phyloP scores from a whole-genome alignment of 30 jellyfish, hydroid and myxozoan species.

The Aurelia sp. region DNA sequence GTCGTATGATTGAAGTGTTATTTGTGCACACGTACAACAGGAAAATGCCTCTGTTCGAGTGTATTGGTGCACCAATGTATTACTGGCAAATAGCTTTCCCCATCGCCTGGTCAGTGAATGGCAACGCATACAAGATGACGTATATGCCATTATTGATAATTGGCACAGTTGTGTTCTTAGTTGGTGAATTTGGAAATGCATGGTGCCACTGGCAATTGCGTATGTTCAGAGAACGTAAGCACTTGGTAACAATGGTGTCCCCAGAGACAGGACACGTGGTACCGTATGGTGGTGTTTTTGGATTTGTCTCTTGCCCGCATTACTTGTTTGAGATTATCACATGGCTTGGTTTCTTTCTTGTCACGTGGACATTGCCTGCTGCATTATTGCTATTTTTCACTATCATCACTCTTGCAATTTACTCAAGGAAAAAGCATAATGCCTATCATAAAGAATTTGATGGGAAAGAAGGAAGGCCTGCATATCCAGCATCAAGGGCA shows the following conservation, averaged over 20 bases:
- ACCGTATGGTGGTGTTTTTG: slow-evolving; percentile 72
- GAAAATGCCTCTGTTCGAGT: slow-evolving; percentile 79
- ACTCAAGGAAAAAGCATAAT: slow-evolving; percentile 73
- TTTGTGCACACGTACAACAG: slow-evolving; percentile 86
- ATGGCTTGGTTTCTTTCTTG: slow-evolving; percentile 84
- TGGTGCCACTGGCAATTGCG: slow-evolving; percentile 77
- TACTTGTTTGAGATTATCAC: slow-evolving; percentile 79
- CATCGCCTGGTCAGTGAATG: slow-evolving; percentile 73
- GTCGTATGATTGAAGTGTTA: slow-evolving; percentile 80
- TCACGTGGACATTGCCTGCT: slow-evolving; percentile 79
- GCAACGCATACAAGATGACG: slow-evolving; percentile 11
- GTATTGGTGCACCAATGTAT: slow-evolving; percentile 88
- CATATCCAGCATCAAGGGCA: slow-evolving; percentile 68
- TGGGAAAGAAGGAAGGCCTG: slow-evolving; percentile 68
- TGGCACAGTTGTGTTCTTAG: slow-evolving; percentile 52
- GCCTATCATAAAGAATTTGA: slow-evolving; percentile 71
- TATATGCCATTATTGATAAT: slow-evolving; percentile 17
- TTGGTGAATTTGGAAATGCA: slow-evolving; percentile 88
- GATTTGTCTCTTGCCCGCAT: slow-evolving; percentile 81
- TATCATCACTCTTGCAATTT: slow-evolving; percentile 61
- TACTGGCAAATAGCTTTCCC: slow-evolving; percentile 82
- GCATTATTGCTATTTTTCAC: slow-evolving; percentile 63
- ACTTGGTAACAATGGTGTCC: slow-evolving; percentile 17
- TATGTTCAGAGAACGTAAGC: slow-evolving; percentile 61
- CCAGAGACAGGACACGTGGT: slow-evolving; percentile 73